Conservation (phyloP, 2,888 invertebrate species). For the Limnephilus lunatus region DNA sequence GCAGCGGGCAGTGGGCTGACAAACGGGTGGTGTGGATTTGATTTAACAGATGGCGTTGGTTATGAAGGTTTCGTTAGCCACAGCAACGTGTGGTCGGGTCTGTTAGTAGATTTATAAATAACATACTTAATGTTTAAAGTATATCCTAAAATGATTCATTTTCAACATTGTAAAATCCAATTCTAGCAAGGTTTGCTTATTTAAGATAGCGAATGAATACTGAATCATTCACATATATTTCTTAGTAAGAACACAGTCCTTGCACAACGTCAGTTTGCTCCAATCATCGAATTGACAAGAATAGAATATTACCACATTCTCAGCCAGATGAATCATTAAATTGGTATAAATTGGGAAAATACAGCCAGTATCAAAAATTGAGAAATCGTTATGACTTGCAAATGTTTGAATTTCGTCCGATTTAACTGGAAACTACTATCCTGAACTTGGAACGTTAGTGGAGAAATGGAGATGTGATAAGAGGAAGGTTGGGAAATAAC, state of each 20-base stretch:
- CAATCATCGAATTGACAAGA: not conserved
- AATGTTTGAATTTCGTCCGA: not conserved
- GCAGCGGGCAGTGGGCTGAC: no score
- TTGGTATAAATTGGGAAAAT: not conserved
- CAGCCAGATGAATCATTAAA: not conserved
- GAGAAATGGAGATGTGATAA: no score
- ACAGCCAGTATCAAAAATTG: not conserved
- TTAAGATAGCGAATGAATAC: not conserved
- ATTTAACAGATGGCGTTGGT: no score
- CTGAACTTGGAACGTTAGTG: no score
- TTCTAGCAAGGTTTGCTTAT: not conserved
- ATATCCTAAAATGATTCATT: not conserved
- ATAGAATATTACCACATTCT: not conserved
- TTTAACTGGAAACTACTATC: not conserved
- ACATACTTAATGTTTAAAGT: not conserved
- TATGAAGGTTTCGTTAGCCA: no score
- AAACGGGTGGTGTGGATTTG: no score
- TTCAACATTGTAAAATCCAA: not conserved
- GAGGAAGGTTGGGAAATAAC: no score
- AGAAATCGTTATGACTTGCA: not conserved
- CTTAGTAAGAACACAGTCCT: not conserved
- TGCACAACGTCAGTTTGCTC: not conserved
- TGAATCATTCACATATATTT: not conserved
- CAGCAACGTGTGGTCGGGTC: no score
- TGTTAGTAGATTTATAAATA: no score